phyloP scores from a whole-genome alignment of 2,888 invertebrate species.

The Melitaea athalia region DNA sequence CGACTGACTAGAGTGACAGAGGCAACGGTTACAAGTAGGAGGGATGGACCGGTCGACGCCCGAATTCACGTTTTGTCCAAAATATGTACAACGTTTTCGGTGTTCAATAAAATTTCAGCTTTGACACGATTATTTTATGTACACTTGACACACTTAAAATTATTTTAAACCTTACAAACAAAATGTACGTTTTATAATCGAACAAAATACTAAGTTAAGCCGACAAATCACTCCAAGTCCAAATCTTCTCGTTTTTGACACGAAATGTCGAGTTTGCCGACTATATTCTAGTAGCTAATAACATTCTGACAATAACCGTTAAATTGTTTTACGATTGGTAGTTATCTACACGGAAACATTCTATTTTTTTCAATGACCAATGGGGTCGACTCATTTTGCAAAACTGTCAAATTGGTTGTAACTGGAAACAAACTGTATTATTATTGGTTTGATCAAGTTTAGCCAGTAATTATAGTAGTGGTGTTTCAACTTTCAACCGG shows the following conservation, averaged over 20 bases:
- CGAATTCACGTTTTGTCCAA: slow-evolving; percentile 68
- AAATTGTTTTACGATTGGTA: slow-evolving; percentile 17
- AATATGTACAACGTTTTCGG: slow-evolving; percentile 54
- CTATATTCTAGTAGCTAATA: slow-evolving; percentile 7
- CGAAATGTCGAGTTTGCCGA: slow-evolving; percentile 26
- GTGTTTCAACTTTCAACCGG: no score
- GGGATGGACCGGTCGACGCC: slow-evolving; percentile 82
- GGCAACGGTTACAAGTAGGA: slow-evolving; percentile 73
- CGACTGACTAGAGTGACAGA: slow-evolving; percentile 52
- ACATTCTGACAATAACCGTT: slow-evolving; percentile 23
- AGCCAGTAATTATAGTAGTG: no score
- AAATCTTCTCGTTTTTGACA: slow-evolving; percentile 27
- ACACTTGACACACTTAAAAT: slow-evolving; percentile 7
- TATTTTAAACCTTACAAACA: slow-evolving; percentile 16
- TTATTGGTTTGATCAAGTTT: slow-evolving; percentile 14
- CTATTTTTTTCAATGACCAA: slow-evolving; percentile 26
- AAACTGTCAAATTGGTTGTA: slow-evolving; percentile 17
- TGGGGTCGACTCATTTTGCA: slow-evolving; percentile 6
- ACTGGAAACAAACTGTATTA: slow-evolving; percentile 22
- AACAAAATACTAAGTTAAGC: slow-evolving; percentile 14
- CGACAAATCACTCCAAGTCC: slow-evolving; percentile 32
- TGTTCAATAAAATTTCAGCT: slow-evolving; percentile 39
- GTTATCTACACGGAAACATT: slow-evolving; percentile 9
- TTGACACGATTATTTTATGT: slow-evolving; percentile 30
- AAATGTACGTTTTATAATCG: slow-evolving; percentile 8